Evolutionary conservation across 2,113 vertebrate species (phyloP).

Genomic region (Heterochromis multidens): DNA sequence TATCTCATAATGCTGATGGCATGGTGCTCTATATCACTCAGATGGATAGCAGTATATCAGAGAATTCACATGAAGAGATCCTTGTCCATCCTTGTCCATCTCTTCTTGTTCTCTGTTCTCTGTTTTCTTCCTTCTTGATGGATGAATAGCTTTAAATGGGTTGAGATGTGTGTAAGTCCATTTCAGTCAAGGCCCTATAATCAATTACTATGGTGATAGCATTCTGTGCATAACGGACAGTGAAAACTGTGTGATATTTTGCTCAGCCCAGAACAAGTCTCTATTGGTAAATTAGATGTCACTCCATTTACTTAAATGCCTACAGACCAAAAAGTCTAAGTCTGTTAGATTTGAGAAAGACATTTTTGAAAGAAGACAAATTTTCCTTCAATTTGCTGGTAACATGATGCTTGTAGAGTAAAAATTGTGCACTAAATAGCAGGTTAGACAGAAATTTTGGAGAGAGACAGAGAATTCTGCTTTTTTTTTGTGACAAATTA

Average conservation of each 20-base stretch:
- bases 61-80: neutral
- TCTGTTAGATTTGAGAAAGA: neutral
- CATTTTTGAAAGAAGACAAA: neutral
- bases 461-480: neutral
- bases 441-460: neutral
- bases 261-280: neutral
- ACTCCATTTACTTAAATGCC: neutral
- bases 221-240: neutral
- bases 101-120: neutral
- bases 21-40: neutral
- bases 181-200: neutral
- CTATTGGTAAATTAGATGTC: neutral
- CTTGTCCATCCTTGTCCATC: neutral
- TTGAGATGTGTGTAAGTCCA: neutral
- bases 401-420: neutral
- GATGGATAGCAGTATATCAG: rapidly evolving
- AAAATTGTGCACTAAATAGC: neutral
- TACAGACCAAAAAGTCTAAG: neutral
- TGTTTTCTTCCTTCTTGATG: neutral
- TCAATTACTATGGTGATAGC: neutral
- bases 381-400: neutral
- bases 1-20: neutral
- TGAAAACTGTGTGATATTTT: neutral
- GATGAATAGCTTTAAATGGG: neutral
- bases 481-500: neutral